Base-by-base conservation (phyloP, 2,888 invertebrate genomes). In the Drosophila picticornis region DNA sequence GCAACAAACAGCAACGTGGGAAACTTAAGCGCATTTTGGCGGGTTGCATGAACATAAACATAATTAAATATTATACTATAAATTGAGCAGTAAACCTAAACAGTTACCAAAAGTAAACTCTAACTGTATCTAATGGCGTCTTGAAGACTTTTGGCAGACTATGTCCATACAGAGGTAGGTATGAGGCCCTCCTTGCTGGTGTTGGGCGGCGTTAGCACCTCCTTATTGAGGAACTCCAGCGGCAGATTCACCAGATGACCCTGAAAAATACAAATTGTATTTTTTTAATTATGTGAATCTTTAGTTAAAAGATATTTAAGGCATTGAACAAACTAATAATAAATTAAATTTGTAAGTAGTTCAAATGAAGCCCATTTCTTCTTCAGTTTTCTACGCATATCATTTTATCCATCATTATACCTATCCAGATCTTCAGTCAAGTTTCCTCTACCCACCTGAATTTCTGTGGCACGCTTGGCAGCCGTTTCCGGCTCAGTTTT, bases 91-190 rank as follows among this genome's bases (percentile, higher is more conserved):
- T 55, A 10, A 52, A 34, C 31, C 56, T 71, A 58, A 58, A 31
- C 31, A 25, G 60, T 40, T 48, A 53, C n/a, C 46, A 38, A 56
- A 4, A 46, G 16, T 40, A 50, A 50, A 70, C 40, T 56, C 50
- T 40, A 56, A 70, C 56, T 68, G 70, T 56, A 50, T 31, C 38
- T 76, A 77, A 25, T 29, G 58, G 31, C 65, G 84, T 84, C 90
- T 84, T 82, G 19, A 50, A 83, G 85, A 81, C 88, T 72, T 74
- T 74, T 78, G 82, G 82, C 85, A 69, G 77, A 80, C 84, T 94
- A 98, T 25, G 98, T 98, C 98, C 99, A 99, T 27, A 99, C 94
- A 2, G 97, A 95, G 36, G 97, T 97, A 4, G 99, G 99, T 95
- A 99, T 96, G 90, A 99, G 96, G 56, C 97, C 97, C 93, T 99